phyloP scores from a whole-genome alignment of 2,797 vertebrate genomes.

The Echeneis naucrates region DNA sequence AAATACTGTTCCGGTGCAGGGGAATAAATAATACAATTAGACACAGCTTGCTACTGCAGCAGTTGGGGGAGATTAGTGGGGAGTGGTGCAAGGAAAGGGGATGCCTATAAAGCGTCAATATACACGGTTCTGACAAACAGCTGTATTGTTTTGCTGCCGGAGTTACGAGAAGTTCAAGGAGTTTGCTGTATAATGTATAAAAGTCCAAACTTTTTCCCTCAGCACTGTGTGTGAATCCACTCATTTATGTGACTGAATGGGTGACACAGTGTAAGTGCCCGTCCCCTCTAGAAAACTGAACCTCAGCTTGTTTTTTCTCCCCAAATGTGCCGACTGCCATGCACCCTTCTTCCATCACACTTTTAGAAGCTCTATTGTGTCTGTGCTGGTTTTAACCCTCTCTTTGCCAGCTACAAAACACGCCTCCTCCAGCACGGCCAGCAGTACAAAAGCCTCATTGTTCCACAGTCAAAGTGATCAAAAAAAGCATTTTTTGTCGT shows the following conservation, averaged over 20 bases:
- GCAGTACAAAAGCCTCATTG: slow-evolving; percentile 72
- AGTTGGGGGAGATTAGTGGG: slow-evolving; percentile 38
- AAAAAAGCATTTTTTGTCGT: slow-evolving; percentile 47
- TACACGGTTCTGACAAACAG: slow-evolving; percentile 39
- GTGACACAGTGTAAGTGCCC: slow-evolving; percentile 50
- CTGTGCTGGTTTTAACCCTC: slow-evolving; percentile 61
- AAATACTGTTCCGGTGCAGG: slow-evolving; percentile 30
- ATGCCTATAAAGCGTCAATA: slow-evolving; percentile 66
- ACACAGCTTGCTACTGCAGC: slow-evolving; percentile 51
- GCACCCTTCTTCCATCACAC: slow-evolving; percentile 36
- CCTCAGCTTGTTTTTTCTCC: slow-evolving; percentile 55
- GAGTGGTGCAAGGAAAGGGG: slow-evolving; percentile 50
- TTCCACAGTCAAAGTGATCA: slow-evolving; percentile 60
- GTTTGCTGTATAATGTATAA: slow-evolving; percentile 44
- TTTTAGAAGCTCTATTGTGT: slow-evolving; percentile 37
- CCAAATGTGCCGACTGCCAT: slow-evolving; percentile 41
- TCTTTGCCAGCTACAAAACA: slow-evolving; percentile 33
- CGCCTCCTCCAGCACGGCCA: slow-evolving; percentile 15
- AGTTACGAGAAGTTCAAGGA: slow-evolving; percentile 24
- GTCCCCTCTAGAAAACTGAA: slow-evolving; percentile 44
- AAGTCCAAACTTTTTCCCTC: slow-evolving; percentile 36
- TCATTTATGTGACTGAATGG: slow-evolving; percentile 59
- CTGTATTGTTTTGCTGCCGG: slow-evolving; percentile 17
- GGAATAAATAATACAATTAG: slow-evolving; percentile 59
- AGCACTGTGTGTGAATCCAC: slow-evolving; percentile 36